Evolutionary conservation across 2,113 vertebrate genomes (phyloP).

Genomic region (human): GRCh38 chr4:144693501-144694000

Average conservation of each 20-base stretch:
- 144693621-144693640: slow-evolving; percentile 12
- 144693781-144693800: not conserved
- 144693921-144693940: not conserved
- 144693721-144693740: not conserved
- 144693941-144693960: slow-evolving; percentile 18
- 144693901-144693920: not conserved
- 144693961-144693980: not conserved
- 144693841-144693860: slow-evolving; percentile 6
- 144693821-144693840: not conserved
- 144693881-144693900: not conserved
- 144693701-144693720: not conserved
- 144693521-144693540: slow-evolving; percentile 15
- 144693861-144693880: slow-evolving; percentile 25
- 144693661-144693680: not conserved
- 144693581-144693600: not conserved
- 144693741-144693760: not conserved
- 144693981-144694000: slow-evolving; percentile 59
- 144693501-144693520: not conserved
- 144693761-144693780: not conserved
- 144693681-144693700: not conserved
- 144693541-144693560: not conserved
- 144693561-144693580: not conserved
- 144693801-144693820: not conserved
- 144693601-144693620: not conserved
- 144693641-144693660: not conserved